Base-by-base conservation (phyloP, 2,888 invertebrate genomes). In the Clusia tigrina region DNA sequence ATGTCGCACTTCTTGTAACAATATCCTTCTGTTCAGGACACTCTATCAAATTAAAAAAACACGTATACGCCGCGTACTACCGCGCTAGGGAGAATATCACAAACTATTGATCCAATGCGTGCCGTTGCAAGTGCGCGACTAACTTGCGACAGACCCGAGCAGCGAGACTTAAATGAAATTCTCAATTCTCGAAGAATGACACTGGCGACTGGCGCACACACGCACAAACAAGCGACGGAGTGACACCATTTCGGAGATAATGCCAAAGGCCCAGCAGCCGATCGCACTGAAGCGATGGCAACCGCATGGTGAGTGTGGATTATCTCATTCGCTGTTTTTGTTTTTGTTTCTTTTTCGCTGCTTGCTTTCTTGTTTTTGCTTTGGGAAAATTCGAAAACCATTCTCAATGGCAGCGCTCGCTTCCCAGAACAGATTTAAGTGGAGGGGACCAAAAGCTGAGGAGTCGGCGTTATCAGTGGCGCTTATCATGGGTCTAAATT, bases 161-260 rank as follows among this genome's bases (percentile, higher is more conserved):
- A 37, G 59, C 62, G 62, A 64, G 66, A 62, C 64, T 67, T 67
- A 67, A 67, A 64, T 67, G 66, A 61, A 64, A 58, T 42, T 48
- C 25, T 12, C 42, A 42, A n/a, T 12, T 42, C 42, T n/a, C 42
- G n/a, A 32, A 17, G 15, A 42, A 42, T n/a, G 42, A 42, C 42
- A n/a, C n/a, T n/a, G 9, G n/a, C n/a, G n/a, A n/a, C n/a, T n/a
- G n/a, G n/a, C n/a, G n/a, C n/a, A n/a, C n/a, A n/a, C n/a, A n/a
- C n/a, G n/a, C n/a, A n/a, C n/a, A n/a, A n/a, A n/a, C n/a, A n/a
- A n/a, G n/a, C n/a, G n/a, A n/a, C n/a, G n/a, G n/a, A n/a, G n/a
- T n/a, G n/a, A n/a, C n/a, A n/a, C n/a, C n/a, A n/a, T n/a, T n/a
- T n/a, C n/a, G n/a, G n/a, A n/a, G n/a, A n/a, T n/a, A n/a, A n/a